Percentiles rank a stretch among this genome's conserved stretches.
Conservation (phyloP, 2,888 invertebrate species). For the Epirrita christyi region DNA sequence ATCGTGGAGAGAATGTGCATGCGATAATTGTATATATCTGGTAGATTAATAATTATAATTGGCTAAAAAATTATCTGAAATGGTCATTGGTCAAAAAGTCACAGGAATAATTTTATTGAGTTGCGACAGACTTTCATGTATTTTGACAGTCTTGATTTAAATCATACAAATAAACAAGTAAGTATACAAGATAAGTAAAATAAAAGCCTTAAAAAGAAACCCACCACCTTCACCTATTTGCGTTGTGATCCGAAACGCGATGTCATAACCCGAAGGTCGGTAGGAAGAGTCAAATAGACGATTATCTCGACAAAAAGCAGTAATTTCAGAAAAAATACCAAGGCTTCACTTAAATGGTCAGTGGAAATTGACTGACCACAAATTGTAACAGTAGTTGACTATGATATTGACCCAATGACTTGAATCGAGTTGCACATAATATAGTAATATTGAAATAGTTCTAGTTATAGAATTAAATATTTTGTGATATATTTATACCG, state of each 20-base stretch:
- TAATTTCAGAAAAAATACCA: slow-evolving; percentile 30
- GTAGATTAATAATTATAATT: no score
- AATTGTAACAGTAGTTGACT: slow-evolving; percentile 31
- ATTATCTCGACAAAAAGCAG: slow-evolving; percentile 31
- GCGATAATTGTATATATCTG: no score
- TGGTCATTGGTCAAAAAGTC: no score
- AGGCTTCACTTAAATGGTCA: slow-evolving; percentile 25
- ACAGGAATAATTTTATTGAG: no score
- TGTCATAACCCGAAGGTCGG: slow-evolving; percentile 36
- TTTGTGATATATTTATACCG: no score
- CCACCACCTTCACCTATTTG: slow-evolving; percentile 38
- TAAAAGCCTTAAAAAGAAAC: slow-evolving; percentile 39
- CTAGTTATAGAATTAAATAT: no score
- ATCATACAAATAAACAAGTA: no score
- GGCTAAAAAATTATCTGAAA: no score
- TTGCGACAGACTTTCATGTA: no score
- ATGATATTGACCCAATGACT: slow-evolving; percentile 23
- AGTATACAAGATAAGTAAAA: no score
- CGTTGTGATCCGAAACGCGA: slow-evolving; percentile 32
- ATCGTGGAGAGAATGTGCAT: no score
- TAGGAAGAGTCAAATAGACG: slow-evolving; percentile 34
- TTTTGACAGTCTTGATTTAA: no score
- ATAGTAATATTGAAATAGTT: not conserved
- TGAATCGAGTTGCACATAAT: slow-evolving; percentile 20
- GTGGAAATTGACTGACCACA: slow-evolving; percentile 25